Base-by-base conservation (phyloP, 2,797 vertebrate genomes). In the Lagothrix lagotricha region DNA sequence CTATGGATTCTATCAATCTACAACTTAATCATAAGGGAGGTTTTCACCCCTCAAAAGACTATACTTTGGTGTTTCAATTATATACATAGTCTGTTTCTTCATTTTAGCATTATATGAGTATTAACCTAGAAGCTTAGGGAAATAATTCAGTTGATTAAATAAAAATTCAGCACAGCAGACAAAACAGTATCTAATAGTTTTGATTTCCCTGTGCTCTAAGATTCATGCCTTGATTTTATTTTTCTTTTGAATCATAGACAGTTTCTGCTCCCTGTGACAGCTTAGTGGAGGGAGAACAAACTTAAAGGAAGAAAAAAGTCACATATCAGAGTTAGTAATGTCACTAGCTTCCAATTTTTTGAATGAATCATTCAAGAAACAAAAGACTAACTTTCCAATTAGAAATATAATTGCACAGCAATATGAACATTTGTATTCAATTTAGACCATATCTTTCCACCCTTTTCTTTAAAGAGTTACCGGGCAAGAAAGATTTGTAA, bases 381-480 rank as follows among this genome's bases (percentile, higher is more conserved):
- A 30, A 90, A 94, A 93, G 48, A 50, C n/a, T 77, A 87, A 88
- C 93, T 95, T 96, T 90, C 92, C 39, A 96, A 67, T 80, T 90
- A 96, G 80, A 97, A 97, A 88, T 88, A 44, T 96, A 92, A 96
- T 88, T 93, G 82, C 48, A 92, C 39, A 96, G 33, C 20, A 19
- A 79, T 92, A 95, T 72, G 44, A 88, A 97, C 93, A 39, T 90
- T 96, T 73, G 30, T 57, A 86, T 90, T 95, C 82, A 94, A 94
- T 90, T 84, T 54, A 96, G 30, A 79, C 5, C 9, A n/a, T 50
- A 67, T 94, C 39, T 81, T 67, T 77, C 10, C 24, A 82, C 36
- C 24, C 36, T 90, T 87, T 93, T 88, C 89, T 90, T 84, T 80
- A 84, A 95, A 77, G 28, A 93, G 46, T 64, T 76, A 75, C 46